phyloP scores from a whole-genome alignment of 2,113 vertebrate species.

The Ochotona princeps region DNA sequence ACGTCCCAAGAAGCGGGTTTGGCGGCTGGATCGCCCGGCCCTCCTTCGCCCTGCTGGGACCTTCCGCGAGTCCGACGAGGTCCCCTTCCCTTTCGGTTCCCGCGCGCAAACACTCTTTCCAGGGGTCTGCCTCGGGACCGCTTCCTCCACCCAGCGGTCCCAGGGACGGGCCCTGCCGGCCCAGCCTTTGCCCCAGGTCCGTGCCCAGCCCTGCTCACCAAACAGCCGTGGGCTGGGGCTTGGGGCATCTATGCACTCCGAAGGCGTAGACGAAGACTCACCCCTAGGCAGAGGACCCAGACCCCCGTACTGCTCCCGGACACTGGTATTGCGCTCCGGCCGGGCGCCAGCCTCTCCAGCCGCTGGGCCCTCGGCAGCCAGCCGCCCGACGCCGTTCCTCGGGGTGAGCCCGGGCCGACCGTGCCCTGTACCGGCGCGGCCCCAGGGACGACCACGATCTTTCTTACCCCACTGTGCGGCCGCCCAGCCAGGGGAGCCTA shows the following conservation, averaged over 20 bases:
- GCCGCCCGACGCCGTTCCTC: background rate
- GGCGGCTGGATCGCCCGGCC: no score
- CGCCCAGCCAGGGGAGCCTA: background rate
- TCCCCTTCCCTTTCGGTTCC: no score
- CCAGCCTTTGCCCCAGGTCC: background rate
- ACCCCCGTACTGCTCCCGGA: background rate
- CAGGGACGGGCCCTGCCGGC: background rate
- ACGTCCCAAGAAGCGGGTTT: background rate
- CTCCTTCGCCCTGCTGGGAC: no score
- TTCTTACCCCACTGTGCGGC: background rate
- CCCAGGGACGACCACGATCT: background rate
- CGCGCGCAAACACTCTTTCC: background rate
- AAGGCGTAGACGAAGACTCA: background rate
- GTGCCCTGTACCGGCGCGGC: background rate
- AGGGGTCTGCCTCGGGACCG: background rate
- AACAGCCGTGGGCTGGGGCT: background rate
- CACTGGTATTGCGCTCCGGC: slow-evolving; percentile 23
- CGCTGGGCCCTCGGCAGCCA: slow-evolving; percentile 20
- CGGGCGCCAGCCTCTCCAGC: slow-evolving; percentile 1
- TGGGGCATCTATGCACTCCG: background rate
- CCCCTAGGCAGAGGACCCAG: background rate
- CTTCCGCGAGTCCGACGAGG: no score
- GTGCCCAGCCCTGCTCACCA: background rate
- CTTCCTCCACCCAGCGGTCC: background rate
- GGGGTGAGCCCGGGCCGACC: background rate